Evolutionary conservation across 64 coral and sea anemone species (phyloP).

Genomic region (Pocillopora verrucosa): DNA sequence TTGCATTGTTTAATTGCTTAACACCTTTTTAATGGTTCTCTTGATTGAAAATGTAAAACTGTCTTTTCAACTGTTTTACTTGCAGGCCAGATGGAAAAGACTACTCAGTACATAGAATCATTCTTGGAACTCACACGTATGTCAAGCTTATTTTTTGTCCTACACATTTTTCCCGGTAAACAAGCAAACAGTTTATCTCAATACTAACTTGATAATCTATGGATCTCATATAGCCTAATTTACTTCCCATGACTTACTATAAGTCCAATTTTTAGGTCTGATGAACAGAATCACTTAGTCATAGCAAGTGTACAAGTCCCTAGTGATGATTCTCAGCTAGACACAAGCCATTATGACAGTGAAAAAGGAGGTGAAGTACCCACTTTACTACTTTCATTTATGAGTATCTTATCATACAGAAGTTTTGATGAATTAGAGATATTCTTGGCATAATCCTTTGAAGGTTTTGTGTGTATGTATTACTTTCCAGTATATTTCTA

Average conservation of each 20-base stretch:
- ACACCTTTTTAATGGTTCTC: no score
- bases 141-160: background rate
- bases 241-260: background rate
- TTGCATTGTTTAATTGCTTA: no score
- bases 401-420: no score
- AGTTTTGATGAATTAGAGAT: no score
- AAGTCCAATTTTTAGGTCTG: conserved; percentile 62
- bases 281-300: conserved; percentile 99
- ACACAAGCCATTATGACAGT: conserved; percentile 96
- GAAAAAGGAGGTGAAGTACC: conserved; percentile 85
- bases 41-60: background rate
- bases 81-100: conserved; percentile 98
- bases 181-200: no score
- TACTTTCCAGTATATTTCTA: no score
- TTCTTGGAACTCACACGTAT: conserved; percentile 99
- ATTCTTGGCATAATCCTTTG: no score
- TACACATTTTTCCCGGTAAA: background rate
- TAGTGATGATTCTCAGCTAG: conserved; percentile 91
- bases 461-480: no score
- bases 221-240: no score
- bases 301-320: conserved; percentile 98
- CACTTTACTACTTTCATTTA: background rate
- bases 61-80: background rate
- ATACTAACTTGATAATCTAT: no score
- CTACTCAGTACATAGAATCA: conserved; percentile 94